Percentiles rank a stretch among this genome's conserved stretches.
These are phyloP conservation scores for Morphnarchus princeps DNA, from an alignment of 2,113 vertebrate species.

Conservation along the genomic window DNA sequence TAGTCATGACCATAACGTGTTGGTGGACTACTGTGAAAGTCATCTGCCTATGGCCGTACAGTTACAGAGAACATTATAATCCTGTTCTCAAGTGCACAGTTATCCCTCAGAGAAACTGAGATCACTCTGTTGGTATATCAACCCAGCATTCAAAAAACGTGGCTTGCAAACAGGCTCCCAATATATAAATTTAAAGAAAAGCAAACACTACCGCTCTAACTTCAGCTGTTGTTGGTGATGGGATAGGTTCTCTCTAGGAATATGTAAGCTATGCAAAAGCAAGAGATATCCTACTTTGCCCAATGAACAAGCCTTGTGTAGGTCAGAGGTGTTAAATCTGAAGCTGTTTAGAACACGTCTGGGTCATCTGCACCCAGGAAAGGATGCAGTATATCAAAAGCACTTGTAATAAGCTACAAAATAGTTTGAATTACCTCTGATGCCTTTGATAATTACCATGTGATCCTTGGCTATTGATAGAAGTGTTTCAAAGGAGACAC, in stretches of 20 bases:
- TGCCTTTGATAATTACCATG: conserved; percentile 8
- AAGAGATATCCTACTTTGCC: not conserved
- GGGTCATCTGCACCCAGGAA: not conserved
- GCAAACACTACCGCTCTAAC: not conserved
- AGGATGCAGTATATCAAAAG: not conserved
- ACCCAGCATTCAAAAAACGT: not conserved
- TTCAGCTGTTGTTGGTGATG: not conserved
- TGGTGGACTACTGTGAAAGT: not conserved
- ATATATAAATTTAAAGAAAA: not conserved
- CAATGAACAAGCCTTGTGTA: not conserved
- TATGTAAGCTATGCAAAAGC: not conserved
- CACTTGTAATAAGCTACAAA: not conserved
- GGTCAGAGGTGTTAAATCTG: not conserved
- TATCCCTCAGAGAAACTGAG: not conserved
- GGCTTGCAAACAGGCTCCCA: not conserved
- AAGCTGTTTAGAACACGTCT: not conserved
- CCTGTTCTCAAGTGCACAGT: not conserved
- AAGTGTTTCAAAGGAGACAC: conserved; percentile 29
- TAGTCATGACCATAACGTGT: not conserved
- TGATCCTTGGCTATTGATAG: conserved; percentile 43
- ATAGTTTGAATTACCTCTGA: not conserved
- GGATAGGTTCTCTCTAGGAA: not conserved
- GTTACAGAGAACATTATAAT: not conserved
- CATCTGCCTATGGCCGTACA: not conserved
- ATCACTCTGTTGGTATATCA: not conserved